phyloP scores from a whole-genome alignment of 1,140 invertebrate species.

The Yoshiicerus persimilis region DNA sequence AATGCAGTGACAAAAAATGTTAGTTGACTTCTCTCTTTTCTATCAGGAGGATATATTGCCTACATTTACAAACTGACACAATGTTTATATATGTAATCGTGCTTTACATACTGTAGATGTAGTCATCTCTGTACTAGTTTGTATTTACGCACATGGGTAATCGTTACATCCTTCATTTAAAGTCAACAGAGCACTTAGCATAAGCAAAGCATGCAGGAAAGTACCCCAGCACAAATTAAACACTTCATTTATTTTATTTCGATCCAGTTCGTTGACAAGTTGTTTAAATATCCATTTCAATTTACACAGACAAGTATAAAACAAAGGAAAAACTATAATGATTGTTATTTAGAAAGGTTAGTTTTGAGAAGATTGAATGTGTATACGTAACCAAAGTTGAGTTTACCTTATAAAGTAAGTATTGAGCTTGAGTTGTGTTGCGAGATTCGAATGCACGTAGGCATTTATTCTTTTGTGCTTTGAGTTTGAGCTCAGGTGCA shows the following conservation, averaged over 20 bases:
- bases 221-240: background rate
- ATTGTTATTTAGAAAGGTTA: background rate
- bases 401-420: background rate
- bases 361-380: background rate
- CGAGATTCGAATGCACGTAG: background rate
- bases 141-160: no score
- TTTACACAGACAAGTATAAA: background rate
- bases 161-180: no score
- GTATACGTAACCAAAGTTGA: background rate
- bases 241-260: slow-evolving; percentile 15
- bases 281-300: slow-evolving; percentile 15
- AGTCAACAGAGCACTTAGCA: background rate
- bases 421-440: background rate
- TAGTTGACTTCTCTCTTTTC: background rate
- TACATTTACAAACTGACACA: background rate
- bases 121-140: no score
- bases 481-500: background rate
- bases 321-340: background rate
- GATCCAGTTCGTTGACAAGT: slow-evolving; percentile 4
- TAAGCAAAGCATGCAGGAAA: background rate
- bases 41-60: background rate
- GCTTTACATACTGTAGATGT: background rate
- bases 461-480: background rate
- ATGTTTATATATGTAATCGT: background rate
- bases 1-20: background rate